These are phyloP conservation scores for Ameiurus melas DNA, from an alignment of 2,113 vertebrate species.

Conservation along the genomic window DNA sequence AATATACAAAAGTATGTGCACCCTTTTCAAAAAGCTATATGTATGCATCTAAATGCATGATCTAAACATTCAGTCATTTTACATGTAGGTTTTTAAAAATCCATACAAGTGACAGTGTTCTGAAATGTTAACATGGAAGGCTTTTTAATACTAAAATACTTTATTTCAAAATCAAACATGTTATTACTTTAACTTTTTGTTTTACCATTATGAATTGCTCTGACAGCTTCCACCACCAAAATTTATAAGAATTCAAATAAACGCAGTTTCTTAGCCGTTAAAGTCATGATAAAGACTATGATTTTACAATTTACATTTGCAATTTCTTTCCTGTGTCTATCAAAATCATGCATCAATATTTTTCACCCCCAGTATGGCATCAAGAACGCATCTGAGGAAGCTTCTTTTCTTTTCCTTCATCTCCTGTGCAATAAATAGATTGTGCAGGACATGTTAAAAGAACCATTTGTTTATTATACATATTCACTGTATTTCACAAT, in stretches of 20 bases:
- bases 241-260: background rate
- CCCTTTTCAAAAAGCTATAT: background rate
- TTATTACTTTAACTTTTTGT: background rate
- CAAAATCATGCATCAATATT: background rate
- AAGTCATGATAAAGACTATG: background rate
- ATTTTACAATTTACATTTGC: background rate
- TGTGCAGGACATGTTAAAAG: background rate
- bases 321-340: background rate
- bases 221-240: background rate
- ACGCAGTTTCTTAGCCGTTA: background rate
- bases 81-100: background rate
- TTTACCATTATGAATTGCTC: background rate
- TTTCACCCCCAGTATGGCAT: background rate
- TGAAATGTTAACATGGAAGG: background rate
- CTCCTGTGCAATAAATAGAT: background rate
- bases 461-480: background rate
- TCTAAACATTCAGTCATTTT: background rate
- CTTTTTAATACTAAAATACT: background rate
- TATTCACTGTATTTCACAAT: background rate
- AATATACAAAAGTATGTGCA: background rate
- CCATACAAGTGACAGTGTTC: background rate
- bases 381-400: background rate
- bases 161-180: background rate
- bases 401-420: background rate
- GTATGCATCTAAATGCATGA: background rate